A percentile compares a stretch with the other conserved stretches of the same genome.
These are phyloP conservation scores for Diceros bicornis DNA, from an alignment of 2,797 vertebrate genomes.

Conservation along the genomic window DNA sequence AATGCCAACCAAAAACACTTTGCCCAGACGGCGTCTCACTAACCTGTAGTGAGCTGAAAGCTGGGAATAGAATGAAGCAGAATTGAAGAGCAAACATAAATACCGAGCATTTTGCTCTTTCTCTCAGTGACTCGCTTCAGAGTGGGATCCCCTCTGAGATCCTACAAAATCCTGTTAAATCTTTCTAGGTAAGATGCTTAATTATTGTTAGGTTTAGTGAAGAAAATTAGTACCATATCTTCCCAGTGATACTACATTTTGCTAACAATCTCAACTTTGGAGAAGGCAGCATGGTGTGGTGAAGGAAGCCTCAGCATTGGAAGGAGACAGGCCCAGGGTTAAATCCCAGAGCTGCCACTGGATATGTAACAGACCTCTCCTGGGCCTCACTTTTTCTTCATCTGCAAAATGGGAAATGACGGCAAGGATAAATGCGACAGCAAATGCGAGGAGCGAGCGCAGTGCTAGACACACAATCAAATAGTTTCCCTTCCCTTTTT, in stretches of 20 bases:
- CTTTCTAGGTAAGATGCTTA: slow-evolving; percentile 20
- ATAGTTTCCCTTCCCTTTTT: not conserved
- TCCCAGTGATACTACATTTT: slow-evolving; percentile 25
- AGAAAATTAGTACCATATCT: not conserved
- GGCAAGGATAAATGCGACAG: not conserved
- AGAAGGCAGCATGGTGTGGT: not conserved
- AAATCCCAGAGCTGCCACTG: not conserved
- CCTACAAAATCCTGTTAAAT: not conserved
- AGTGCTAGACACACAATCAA: not conserved
- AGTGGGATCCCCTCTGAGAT: not conserved
- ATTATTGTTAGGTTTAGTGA: not conserved
- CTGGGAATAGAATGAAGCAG: not conserved
- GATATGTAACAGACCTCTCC: not conserved
- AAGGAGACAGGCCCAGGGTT: not conserved
- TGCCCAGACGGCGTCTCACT: not conserved
- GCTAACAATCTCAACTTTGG: slow-evolving; percentile 2
- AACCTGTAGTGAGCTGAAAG: not conserved
- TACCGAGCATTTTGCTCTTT: not conserved
- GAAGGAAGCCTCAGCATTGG: not conserved
- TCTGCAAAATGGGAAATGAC: slow-evolving; percentile 40
- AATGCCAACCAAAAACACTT: not conserved
- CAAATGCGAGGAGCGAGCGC: not conserved
- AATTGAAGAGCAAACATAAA: slow-evolving; percentile 23
- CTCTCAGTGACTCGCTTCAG: not conserved
- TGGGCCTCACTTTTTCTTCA: not conserved